Evolutionary conservation across 2,113 vertebrate genomes (phyloP), one percentile per base, ranked within the genome.

Genomic region (Solenodon paradoxus): DNA sequence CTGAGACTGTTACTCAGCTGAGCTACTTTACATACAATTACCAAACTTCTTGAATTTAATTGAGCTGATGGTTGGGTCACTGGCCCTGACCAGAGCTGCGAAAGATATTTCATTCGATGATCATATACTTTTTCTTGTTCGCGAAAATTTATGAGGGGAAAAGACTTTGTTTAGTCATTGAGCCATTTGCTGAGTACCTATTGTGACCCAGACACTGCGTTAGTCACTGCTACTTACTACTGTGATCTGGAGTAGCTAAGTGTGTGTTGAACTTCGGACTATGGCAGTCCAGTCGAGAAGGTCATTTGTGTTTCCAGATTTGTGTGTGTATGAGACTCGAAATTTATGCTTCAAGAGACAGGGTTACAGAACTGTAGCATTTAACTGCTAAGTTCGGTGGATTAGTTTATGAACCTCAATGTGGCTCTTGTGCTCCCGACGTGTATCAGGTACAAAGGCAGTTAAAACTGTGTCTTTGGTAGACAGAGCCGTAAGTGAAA

Each of bases 381-480:
- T 96, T 69, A 94, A 86, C 26, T 24, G 30, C 51, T 82, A 68
- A 72, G 12, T 85, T 88, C 72, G 75, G 55, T 61, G 63, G 79
- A 77, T 84, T 81, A 86, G 83, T 19, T 64, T 92, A 71, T 95
- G 83, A 95, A 80, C 51, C 59, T 92, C 42, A 74, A 12, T 4
- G 6, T 66, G 35, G 47, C 42, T 93, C 57, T 63, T 83, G 59
- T 49, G 28, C 71, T 80, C 32, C 81, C 63, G 74, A 45, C 16
- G 64, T 55, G 80, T 11, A 83, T 61, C 32, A 71, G 86, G 89
- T 94, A 92, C 38, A 83, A 93, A 95, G 87, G 80, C 45, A 95
- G 68, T 93, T 94, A 91, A 93, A 96, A 90, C 55, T 64, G 66
- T 89, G 90, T 66, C 79, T 82, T 81, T 92, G 74, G 72, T 87